These are phyloP conservation scores for Junonia oenone DNA, from an alignment of 2,888 invertebrate species.

Conservation along the genomic window DNA sequence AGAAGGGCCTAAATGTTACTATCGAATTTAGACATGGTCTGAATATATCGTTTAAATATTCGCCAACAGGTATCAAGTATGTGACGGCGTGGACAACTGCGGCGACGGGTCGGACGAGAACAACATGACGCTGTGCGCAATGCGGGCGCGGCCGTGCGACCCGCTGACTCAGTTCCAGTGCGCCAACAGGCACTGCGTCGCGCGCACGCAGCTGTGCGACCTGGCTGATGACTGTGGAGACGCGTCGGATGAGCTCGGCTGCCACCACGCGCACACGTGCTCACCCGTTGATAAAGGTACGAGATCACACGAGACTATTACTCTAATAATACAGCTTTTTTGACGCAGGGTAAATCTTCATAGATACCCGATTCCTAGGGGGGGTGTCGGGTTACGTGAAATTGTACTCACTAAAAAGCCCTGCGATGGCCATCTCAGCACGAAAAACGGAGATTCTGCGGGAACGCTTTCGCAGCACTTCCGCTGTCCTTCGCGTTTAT, in stretches of 20 bases:
- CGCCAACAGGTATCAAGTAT: constrained; percentile 84
- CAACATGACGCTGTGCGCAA: constrained; percentile 92
- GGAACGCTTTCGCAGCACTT: background rate
- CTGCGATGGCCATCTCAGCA: too few species aligned
- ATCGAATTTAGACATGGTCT: too few species aligned
- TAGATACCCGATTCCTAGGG: too few species aligned
- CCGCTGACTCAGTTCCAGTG: constrained; percentile 90
- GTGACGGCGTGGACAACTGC: constrained; percentile 95
- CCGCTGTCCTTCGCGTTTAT: too few species aligned
- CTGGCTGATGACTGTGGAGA: constrained; percentile 95
- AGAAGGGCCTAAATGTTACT: too few species aligned
- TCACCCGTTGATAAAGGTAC: constrained; percentile 58
- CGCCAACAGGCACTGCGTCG: constrained; percentile 91
- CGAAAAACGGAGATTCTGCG: too few species aligned
- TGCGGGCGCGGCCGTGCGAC: constrained; percentile 87
- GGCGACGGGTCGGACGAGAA: constrained; percentile 97
- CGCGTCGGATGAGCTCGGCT: constrained; percentile 93
- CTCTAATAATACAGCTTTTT: too few species aligned
- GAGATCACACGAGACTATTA: background rate
- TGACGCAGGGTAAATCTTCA: too few species aligned
- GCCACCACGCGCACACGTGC: constrained; percentile 85
- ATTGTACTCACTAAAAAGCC: too few species aligned
- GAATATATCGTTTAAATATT: too few species aligned
- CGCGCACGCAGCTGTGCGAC: constrained; percentile 89
- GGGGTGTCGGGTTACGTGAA: too few species aligned